phyloP scores from a whole-genome alignment of 1,140 invertebrate genomes.

The Atta texana region DNA sequence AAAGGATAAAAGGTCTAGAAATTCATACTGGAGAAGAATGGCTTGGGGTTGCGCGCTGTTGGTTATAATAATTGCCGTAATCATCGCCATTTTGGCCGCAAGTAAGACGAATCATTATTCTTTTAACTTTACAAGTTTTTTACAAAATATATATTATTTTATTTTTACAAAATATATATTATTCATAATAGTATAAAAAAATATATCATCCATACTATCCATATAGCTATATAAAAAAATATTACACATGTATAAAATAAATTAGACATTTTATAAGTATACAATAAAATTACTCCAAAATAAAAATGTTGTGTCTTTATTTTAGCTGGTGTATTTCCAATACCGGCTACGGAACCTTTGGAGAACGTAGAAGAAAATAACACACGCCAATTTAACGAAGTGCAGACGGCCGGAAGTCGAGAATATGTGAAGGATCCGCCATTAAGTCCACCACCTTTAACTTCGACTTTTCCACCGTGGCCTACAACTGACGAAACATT shows the following conservation, averaged over 20 bases:
- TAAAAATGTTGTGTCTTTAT: conserved; percentile 55
- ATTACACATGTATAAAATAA: neutral
- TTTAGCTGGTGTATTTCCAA: conserved; percentile 87
- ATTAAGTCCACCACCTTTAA: conserved; percentile 84
- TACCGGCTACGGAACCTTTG: conserved; percentile 84
- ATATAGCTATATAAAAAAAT: too few relatives aligned
- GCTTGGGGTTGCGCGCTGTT: conserved; percentile 89
- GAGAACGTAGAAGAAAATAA: conserved; percentile 77
- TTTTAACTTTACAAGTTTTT: neutral
- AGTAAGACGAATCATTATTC: conserved; percentile 85
- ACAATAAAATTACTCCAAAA: neutral
- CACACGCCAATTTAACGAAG: conserved; percentile 76
- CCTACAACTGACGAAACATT: conserved; percentile 86
- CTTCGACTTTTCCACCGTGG: conserved; percentile 84
- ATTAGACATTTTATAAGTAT: neutral
- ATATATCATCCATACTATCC: neutral
- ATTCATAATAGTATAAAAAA: neutral
- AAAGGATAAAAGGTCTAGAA: conserved; percentile 91
- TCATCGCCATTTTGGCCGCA: conserved; percentile 90
- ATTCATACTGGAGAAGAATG: conserved; percentile 89
- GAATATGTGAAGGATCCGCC: conserved; percentile 83
- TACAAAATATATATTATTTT: neutral
- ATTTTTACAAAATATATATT: neutral
- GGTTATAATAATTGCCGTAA: conserved; percentile 88
- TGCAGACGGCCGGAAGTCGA: conserved; percentile 81